Percentiles rank a stretch among this genome's conserved stretches.
phyloP scores from a whole-genome alignment of 2,113 vertebrate species.

The Chaetodon trifascialis region DNA sequence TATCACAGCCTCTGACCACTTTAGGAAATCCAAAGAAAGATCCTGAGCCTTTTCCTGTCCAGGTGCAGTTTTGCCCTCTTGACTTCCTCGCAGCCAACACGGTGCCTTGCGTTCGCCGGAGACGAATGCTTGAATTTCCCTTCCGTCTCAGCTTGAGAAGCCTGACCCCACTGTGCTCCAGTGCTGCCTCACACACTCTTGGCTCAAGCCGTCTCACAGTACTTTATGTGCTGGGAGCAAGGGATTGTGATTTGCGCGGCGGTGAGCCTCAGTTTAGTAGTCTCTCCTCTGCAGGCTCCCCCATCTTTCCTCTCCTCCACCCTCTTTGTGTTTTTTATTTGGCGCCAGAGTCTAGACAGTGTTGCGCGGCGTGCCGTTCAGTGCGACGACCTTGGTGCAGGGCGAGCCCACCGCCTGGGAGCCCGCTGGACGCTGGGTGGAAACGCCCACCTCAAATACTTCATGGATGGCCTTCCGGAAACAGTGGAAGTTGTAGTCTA shows the following conservation, averaged over 20 bases:
- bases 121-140: slow-evolving; percentile 61
- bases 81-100: slow-evolving; percentile 43
- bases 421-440: slow-evolving; percentile 87
- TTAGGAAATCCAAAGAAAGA: slow-evolving; percentile 48
- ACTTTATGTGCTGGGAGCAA: slow-evolving; percentile 68
- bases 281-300: slow-evolving; percentile 71
- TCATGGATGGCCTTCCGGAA: slow-evolving; percentile 99
- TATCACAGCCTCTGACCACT: slow-evolving; percentile 57
- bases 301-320: slow-evolving; percentile 45
- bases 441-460: slow-evolving; percentile 97
- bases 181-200: slow-evolving; percentile 45
- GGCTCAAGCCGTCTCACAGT: slow-evolving; percentile 51
- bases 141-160: slow-evolving; percentile 49
- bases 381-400: slow-evolving; percentile 92
- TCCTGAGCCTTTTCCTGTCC: slow-evolving; percentile 25
- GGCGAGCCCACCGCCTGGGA: slow-evolving; percentile 87
- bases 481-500: slow-evolving; percentile 99
- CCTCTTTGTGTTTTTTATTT: slow-evolving; percentile 46
- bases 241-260: slow-evolving; percentile 62
- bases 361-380: slow-evolving; percentile 95
- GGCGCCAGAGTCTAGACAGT: slow-evolving; percentile 86
- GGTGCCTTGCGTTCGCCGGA: slow-evolving; percentile 52
- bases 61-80: slow-evolving; percentile 37
- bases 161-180: slow-evolving; percentile 44
- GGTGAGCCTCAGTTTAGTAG: slow-evolving; percentile 55